These are phyloP conservation scores for Apistogramma diplotaenia DNA, from an alignment of 2,113 vertebrate species.

Conservation along the genomic window DNA sequence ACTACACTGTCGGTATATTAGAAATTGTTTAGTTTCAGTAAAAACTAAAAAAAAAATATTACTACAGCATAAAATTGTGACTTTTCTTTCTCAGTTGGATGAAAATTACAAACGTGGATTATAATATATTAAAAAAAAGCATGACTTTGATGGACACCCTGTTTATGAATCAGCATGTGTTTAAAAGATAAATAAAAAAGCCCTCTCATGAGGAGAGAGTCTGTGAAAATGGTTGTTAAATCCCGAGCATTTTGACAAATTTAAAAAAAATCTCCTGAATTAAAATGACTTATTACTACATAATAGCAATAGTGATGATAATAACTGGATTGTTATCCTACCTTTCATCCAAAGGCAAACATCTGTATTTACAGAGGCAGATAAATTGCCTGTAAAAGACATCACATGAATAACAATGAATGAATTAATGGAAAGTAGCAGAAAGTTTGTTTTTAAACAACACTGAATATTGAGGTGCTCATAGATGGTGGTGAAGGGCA, in stretches of 20 bases:
- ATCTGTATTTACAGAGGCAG: background rate
- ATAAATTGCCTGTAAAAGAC: background rate
- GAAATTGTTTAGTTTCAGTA: background rate
- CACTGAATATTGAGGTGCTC: background rate
- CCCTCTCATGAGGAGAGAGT: background rate
- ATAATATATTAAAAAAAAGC: too few relatives aligned
- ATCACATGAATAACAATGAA: background rate
- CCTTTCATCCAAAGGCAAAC: background rate
- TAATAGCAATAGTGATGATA: background rate
- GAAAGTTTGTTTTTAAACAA: background rate
- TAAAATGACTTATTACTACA: background rate
- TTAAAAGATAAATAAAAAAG: background rate
- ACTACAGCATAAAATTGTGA: background rate
- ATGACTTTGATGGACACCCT: too few relatives aligned
- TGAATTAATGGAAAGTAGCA: background rate
- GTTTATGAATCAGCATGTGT: background rate
- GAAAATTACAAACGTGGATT: background rate
- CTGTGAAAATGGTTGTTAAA: slow-evolving; percentile 14
- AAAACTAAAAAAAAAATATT: background rate
- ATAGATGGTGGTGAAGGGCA: background rate
- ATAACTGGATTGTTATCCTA: background rate
- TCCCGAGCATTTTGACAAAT: background rate
- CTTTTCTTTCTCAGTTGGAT: background rate
- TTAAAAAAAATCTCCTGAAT: background rate
- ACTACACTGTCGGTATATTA: background rate